These are phyloP conservation scores for Micromussa lordhowensis DNA, from an alignment of 92 coral and sea anemone genomes.

Conservation along the genomic window DNA sequence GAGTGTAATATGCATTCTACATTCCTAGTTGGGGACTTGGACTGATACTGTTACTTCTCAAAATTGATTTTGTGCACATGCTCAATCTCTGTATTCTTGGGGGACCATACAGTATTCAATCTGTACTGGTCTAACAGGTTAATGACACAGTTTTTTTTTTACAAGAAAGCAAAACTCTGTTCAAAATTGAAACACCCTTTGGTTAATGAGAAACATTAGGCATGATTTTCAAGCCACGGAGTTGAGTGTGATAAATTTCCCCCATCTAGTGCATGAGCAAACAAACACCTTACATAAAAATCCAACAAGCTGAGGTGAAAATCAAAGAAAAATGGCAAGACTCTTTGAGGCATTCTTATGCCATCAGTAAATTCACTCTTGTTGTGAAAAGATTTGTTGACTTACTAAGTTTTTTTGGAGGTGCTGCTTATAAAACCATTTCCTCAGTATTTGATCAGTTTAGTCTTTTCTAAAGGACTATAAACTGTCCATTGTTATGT, in stretches of 20 bases:
- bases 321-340: not conserved
- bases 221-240: not conserved
- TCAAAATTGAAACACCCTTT: not conserved
- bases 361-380: not conserved
- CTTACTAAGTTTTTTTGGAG: not conserved
- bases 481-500: not conserved
- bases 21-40: not conserved
- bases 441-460: not conserved
- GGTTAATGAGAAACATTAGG: not conserved
- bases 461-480: not conserved
- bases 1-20: not conserved
- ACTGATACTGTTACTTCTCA: not conserved
- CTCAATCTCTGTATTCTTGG: not conserved
- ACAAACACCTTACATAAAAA: not conserved
- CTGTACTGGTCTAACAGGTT: not conserved
- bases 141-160: not conserved
- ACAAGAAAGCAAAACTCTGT: not conserved
- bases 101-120: not conserved
- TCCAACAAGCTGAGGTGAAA: not conserved
- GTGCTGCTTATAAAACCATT: not conserved
- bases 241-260: not conserved
- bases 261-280: not conserved
- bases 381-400: not conserved
- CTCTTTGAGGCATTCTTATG: not conserved
- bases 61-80: not conserved